These are phyloP conservation scores for Drosophila sturtevanti DNA, from an alignment of 1,140 invertebrate genomes.

Conservation along the genomic window DNA sequence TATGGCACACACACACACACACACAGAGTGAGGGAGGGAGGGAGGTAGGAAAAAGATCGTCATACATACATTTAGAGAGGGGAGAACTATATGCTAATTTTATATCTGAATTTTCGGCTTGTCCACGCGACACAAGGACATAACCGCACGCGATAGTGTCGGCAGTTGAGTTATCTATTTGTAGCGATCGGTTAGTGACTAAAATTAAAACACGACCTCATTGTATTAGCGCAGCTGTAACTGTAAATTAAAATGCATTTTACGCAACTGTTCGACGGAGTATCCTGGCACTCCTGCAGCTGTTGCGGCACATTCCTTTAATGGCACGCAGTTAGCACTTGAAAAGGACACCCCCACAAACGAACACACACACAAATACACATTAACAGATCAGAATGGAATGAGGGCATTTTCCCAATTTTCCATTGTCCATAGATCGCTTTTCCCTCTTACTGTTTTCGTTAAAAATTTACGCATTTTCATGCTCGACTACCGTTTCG, in stretches of 20 bases:
- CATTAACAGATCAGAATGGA: not conserved
- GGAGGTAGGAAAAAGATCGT: not conserved
- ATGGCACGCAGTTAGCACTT: slow-evolving; percentile 76
- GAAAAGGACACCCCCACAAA: slow-evolving; percentile 68
- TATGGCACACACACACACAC: not conserved
- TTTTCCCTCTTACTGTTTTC: slow-evolving; percentile 43
- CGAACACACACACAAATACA: slow-evolving; percentile 1
- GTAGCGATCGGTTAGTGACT: slow-evolving; percentile 36
- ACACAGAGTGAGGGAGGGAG: not conserved
- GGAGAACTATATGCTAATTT: slow-evolving; percentile 64
- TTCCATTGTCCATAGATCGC: slow-evolving; percentile 32
- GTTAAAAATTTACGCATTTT: slow-evolving; percentile 72
- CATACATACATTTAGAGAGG: not conserved
- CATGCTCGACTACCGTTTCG: slow-evolving; percentile 75
- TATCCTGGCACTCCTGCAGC: slow-evolving; percentile 46
- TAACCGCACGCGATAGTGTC: slow-evolving; percentile 67
- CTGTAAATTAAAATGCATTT: slow-evolving; percentile 81
- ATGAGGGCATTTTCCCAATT: slow-evolving; percentile 4
- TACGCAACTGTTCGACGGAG: slow-evolving; percentile 64
- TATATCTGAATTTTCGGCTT: slow-evolving; percentile 5
- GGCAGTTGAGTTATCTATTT: slow-evolving; percentile 35
- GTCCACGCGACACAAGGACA: slow-evolving; percentile 64
- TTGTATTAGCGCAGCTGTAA: slow-evolving; percentile 62
- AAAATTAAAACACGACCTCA: slow-evolving; percentile 53
- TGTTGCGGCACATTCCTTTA: slow-evolving; percentile 53